phyloP scores from a whole-genome alignment of 1,140 invertebrate species.

The Panulirus ornatus region DNA sequence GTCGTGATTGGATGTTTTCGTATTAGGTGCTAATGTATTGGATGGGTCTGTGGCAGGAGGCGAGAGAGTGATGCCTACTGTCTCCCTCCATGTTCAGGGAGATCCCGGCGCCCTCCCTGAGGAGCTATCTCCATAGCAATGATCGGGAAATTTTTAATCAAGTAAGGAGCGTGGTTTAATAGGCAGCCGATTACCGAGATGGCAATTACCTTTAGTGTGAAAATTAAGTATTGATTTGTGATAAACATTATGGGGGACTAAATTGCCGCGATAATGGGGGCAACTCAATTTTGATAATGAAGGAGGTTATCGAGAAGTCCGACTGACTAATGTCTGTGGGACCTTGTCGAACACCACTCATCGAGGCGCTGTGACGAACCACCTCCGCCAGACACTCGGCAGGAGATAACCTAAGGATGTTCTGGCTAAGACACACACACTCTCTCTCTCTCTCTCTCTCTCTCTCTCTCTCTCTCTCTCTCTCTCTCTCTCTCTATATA shows the following conservation, averaged over 20 bases:
- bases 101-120: neutral
- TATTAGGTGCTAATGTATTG: too few species aligned
- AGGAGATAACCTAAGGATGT: too few species aligned
- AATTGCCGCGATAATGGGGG: conserved; percentile 39
- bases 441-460: conserved; percentile 17
- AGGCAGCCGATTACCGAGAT: conserved; percentile 50
- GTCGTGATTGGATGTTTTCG: too few species aligned
- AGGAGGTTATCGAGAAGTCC: conserved; percentile 4
- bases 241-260: conserved; percentile 40
- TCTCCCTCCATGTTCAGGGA: too few species aligned
- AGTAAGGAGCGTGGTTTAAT: conserved; percentile 24
- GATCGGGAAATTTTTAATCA: conserved; percentile 10
- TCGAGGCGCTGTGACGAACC: too few species aligned
- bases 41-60: too few species aligned
- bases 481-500: neutral
- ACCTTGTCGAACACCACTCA: neutral
- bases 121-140: neutral
- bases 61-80: too few species aligned
- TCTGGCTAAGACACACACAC: neutral
- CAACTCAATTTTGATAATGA: conserved; percentile 56
- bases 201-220: conserved; percentile 49
- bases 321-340: neutral
- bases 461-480: conserved; percentile 17
- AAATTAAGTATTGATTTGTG: conserved; percentile 65
- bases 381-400: too few species aligned